These are phyloP conservation scores for Hyposoter didymator DNA, from an alignment of 2,888 invertebrate genomes.

Conservation along the genomic window DNA sequence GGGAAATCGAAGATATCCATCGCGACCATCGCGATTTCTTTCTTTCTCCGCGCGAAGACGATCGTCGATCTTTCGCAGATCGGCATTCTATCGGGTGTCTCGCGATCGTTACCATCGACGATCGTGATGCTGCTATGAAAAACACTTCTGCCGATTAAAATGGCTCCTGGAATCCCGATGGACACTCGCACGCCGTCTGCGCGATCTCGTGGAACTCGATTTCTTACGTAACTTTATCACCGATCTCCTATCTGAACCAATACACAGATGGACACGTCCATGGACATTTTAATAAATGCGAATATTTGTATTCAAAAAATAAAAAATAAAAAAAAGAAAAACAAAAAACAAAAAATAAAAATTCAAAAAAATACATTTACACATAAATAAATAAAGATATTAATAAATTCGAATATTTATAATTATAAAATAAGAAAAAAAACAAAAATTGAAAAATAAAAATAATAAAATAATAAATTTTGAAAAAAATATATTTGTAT, in stretches of 20 bases:
- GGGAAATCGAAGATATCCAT: not conserved
- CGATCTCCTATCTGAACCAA: not conserved
- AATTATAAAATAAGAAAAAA: too few relatives aligned
- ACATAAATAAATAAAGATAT: too few relatives aligned
- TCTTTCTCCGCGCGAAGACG: not conserved
- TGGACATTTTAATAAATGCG: too few relatives aligned
- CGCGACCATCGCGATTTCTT: not conserved
- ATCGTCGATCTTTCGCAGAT: not conserved
- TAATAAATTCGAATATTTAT: too few relatives aligned
- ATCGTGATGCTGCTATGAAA: conserved; percentile 6
- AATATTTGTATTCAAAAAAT: too few relatives aligned
- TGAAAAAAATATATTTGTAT: too few relatives aligned
- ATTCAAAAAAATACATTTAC: too few relatives aligned
- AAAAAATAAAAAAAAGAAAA: too few relatives aligned
- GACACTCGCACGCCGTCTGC: conserved; percentile 35
- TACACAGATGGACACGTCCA: too few relatives aligned
- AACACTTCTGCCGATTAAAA: conserved; percentile 3
- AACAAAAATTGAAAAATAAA: too few relatives aligned
- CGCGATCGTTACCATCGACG: conserved; percentile 42
- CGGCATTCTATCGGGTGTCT: conserved; percentile 7
- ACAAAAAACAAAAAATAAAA: too few relatives aligned
- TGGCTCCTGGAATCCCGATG: conserved; percentile 19
- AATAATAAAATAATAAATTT: too few relatives aligned
- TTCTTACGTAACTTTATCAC: conserved; percentile 58
- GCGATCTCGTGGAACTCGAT: conserved; percentile 55